Evolutionary conservation across 2,888 invertebrate species (phyloP).

Genomic region (Aleiodes leptofemur): DNA sequence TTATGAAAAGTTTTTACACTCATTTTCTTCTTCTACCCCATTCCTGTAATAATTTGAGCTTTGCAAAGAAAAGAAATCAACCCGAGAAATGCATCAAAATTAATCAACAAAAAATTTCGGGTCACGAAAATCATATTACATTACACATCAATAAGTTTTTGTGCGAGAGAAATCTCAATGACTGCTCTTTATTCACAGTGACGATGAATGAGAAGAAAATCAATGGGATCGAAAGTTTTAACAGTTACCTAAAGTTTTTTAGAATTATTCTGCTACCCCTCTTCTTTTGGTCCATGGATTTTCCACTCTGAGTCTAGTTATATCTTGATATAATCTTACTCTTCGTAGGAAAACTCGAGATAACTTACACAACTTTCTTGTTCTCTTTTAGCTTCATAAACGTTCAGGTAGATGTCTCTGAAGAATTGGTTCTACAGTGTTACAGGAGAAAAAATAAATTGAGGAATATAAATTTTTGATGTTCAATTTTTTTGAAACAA

Average conservation of each 20-base stretch:
- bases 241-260: constrained; percentile 9
- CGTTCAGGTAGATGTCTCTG: neutral
- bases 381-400: constrained; percentile 15
- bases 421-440: constrained; percentile 3
- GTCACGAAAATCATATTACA: too few relatives aligned
- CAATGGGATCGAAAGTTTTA: constrained; percentile 23
- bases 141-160: neutral
- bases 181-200: neutral
- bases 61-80: too few relatives aligned
- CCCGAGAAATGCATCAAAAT: neutral
- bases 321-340: constrained; percentile 22
- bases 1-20: too few relatives aligned
- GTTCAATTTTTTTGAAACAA: too few relatives aligned
- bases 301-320: constrained; percentile 12
- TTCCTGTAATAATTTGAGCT: too few relatives aligned
- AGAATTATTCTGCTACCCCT: neutral
- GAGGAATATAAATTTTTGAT: too few relatives aligned
- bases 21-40: too few relatives aligned
- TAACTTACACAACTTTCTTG: constrained; percentile 18
- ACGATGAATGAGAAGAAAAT: constrained; percentile 13
- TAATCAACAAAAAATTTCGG: too few relatives aligned
- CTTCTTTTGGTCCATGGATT: neutral
- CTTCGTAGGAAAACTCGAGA: constrained; percentile 21
- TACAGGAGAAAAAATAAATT: too few relatives aligned
- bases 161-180: neutral